A percentile compares a stretch with the other conserved stretches of the same genome.
Evolutionary conservation across 2,888 invertebrate genomes (phyloP).

Genomic region (Eupeodes luniger): DNA sequence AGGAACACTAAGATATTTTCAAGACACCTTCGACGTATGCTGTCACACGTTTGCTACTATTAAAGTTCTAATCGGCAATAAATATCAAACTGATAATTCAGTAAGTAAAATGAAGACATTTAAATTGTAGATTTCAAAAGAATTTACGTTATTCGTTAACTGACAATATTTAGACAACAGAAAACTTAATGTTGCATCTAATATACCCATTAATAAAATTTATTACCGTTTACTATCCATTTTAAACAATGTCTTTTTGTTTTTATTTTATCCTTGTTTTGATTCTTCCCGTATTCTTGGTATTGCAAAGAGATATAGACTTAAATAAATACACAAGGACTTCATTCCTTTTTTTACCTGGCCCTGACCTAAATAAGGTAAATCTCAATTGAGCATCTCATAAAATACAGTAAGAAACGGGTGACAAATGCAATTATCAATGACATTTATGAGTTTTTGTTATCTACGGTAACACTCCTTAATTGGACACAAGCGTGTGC

Average conservation of each 20-base stretch:
- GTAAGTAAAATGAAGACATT: background rate
- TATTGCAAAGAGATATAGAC: slow-evolving; percentile 23
- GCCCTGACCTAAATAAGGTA: slow-evolving; percentile 26
- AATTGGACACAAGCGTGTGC: slow-evolving; percentile 65
- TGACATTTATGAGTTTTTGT: slow-evolving; percentile 72
- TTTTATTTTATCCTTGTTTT: slow-evolving; percentile 7
- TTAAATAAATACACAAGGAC: slow-evolving; percentile 24
- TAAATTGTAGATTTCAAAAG: slow-evolving; percentile 17
- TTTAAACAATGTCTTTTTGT: slow-evolving; percentile 29
- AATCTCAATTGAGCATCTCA: slow-evolving; percentile 65
- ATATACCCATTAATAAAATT: slow-evolving; percentile 71
- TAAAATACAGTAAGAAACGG: slow-evolving; percentile 67
- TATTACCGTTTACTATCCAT: slow-evolving; percentile 59
- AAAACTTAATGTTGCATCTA: slow-evolving; percentile 49
- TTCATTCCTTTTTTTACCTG: slow-evolving; percentile 44
- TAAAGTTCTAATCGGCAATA: background rate
- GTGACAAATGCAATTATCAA: slow-evolving; percentile 62
- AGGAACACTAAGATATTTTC: background rate
- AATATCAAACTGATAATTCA: slow-evolving; percentile 17
- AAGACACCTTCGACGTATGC: background rate
- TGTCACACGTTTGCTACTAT: background rate
- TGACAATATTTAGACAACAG: slow-evolving; percentile 69
- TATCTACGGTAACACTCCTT: slow-evolving; percentile 57
- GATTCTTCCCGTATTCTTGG: slow-evolving; percentile 43
- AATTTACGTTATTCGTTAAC: slow-evolving; percentile 43